Evolutionary conservation across 2,888 invertebrate species (phyloP).

Genomic region (Frankliniella intonsa): DNA sequence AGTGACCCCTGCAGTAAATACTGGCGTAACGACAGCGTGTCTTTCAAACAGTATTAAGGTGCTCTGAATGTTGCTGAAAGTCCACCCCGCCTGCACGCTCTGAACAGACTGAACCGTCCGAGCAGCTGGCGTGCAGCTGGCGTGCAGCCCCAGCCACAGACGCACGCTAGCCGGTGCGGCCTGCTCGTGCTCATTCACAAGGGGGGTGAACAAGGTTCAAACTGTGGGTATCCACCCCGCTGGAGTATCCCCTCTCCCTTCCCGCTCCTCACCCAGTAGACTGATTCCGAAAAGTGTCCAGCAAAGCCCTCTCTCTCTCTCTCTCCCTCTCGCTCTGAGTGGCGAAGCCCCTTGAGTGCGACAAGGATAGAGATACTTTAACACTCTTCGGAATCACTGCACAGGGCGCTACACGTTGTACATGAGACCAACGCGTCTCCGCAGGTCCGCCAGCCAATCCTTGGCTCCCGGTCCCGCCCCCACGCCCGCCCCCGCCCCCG

Average conservation of each 20-base stretch:
- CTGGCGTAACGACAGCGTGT: not conserved
- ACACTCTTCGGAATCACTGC: not conserved
- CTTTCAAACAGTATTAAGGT: not conserved
- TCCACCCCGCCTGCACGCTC: not conserved
- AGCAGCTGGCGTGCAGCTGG: not conserved
- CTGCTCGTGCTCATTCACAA: not conserved
- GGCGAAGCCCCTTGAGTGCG: not conserved
- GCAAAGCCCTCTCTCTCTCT: not conserved
- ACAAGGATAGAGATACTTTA: not conserved
- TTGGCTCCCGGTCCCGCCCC: not conserved
- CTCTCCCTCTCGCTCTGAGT: not conserved
- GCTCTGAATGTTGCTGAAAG: not conserved
- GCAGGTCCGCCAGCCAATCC: constrained; percentile 1
- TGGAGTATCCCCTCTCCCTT: not conserved
- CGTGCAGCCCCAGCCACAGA: constrained; percentile 4
- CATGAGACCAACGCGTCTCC: not conserved
- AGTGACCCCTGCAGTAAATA: not conserved
- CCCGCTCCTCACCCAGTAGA: not conserved
- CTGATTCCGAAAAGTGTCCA: not conserved
- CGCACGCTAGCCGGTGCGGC: not conserved
- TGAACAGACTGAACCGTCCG: not conserved
- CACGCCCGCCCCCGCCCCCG: not conserved
- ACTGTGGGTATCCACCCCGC: not conserved
- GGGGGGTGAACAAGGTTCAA: not conserved
- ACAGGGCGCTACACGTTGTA: not conserved